Evolutionary conservation across 53 echinoderm and acorn worm species (phyloP), one percentile per base, ranked within the genome.

Genomic region (Arbacia lixula): DNA sequence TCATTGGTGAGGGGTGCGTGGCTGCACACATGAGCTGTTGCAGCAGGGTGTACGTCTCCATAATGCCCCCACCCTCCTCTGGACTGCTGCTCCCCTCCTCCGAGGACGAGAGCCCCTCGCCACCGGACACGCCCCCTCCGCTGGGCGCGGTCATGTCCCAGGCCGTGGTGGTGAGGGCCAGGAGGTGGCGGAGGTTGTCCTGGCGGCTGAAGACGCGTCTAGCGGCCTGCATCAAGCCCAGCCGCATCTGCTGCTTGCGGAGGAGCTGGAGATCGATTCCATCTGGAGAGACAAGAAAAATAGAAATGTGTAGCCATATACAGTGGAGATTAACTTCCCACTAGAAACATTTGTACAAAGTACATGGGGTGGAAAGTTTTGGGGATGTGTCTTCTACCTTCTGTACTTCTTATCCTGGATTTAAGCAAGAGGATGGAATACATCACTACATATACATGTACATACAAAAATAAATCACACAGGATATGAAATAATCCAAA

Each of bases 21-120:
- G 98, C 98, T 17, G 92, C 92, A 61, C 85, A 87, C 98, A 98
- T 98, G 58, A 98, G 78, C 76, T 94, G 94, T 36, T 98, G 98
- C 12, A 98, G 89, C 29, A 98, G 61, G 12, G 90, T 91, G 37
- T 78, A 79, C n/a, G 79, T 86, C 42, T 88, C 71, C 6, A 86
- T 81, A 0, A 83, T 28, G 20, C 67, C 11, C 38, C 72, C 82
- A 4, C 50, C 36, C 71, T 91, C 85, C 14, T 91, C 91, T 12
- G 93, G 88, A 43, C 90, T 90, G 38, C 83, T 89, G 55, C 86
- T 89, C 33, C 88, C 90, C 46, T 95, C 95, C 66, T 87, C 86
- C 26, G 77, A 68, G 0, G 90, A 85, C 28, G 86, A 87, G 11
- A 88, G 34, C 25, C 64, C 53, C 57, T 57, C 83, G 20, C 82